These are phyloP conservation scores for Synergus gifuensis DNA, from an alignment of 2,888 invertebrate genomes.

Conservation along the genomic window DNA sequence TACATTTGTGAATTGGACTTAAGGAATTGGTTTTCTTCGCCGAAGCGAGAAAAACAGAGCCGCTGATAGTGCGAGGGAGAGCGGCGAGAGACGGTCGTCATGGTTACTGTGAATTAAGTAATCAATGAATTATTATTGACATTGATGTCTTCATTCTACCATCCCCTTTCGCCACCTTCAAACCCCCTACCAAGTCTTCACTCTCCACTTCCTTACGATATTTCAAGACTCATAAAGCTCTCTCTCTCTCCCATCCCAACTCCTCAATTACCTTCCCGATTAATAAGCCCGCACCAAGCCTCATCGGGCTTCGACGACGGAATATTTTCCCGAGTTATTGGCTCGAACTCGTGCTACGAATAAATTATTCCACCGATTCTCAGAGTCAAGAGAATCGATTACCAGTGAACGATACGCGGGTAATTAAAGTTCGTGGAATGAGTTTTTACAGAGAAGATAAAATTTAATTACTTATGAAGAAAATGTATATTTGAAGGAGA, in stretches of 20 bases:
- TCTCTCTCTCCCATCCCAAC: conserved; percentile 19
- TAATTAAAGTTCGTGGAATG: neutral
- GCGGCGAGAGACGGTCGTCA: conserved; percentile 72
- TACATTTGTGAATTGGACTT: conserved; percentile 31
- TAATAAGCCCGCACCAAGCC: conserved; percentile 71
- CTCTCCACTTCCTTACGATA: conserved; percentile 60
- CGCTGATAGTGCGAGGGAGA: conserved; percentile 64
- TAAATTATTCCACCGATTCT: conserved; percentile 46
- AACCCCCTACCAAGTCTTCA: conserved; percentile 43
- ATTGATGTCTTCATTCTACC: conserved; percentile 74
- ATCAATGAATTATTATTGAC: conserved; percentile 78
- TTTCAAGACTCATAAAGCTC: conserved; percentile 71
- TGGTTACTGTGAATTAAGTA: conserved; percentile 76
- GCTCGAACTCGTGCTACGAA: conserved; percentile 49
- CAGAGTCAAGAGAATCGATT: conserved; percentile 42
- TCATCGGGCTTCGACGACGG: conserved; percentile 62
- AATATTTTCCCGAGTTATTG: conserved; percentile 50
- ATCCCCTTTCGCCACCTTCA: conserved; percentile 56
- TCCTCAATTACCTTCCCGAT: conserved; percentile 64
- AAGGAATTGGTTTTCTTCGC: conserved; percentile 56
- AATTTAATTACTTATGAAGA: neutral
- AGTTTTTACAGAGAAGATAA: neutral
- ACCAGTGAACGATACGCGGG: neutral
- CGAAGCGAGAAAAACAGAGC: conserved; percentile 75
- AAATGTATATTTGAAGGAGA: neutral